Conservation (phyloP, 2,888 invertebrate genomes). For the Caenorhabditis doughertyi region DNA sequence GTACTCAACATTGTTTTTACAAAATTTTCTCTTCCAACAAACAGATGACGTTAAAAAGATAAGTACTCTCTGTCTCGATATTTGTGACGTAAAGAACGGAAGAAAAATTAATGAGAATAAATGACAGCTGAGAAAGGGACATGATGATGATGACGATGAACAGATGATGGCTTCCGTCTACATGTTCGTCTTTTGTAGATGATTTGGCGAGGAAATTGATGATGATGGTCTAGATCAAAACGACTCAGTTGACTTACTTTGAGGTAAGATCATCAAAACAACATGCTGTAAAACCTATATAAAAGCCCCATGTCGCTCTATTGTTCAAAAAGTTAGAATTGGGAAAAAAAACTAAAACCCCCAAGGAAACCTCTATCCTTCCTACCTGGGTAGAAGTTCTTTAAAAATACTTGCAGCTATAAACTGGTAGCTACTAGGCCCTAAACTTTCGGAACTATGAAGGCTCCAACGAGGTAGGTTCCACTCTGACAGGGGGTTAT, state of each 20-base stretch:
- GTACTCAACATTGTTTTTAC: conserved; percentile 8
- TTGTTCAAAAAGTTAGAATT: no score
- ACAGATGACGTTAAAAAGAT: conserved; percentile 38
- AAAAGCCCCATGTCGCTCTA: no score
- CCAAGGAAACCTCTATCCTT: no score
- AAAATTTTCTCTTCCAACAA: neutral
- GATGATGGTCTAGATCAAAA: neutral
- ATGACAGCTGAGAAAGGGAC: neutral
- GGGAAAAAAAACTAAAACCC: no score
- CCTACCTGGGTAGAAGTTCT: no score
- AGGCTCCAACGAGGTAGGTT: no score
- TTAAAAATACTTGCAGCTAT: no score
- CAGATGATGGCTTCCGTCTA: conserved; percentile 1
- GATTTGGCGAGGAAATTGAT: conserved; percentile 23
- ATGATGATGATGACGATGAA: neutral
- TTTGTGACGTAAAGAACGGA: conserved; percentile 25
- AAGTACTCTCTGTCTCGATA: conserved; percentile 21
- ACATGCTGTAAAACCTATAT: neutral
- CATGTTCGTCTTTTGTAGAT: conserved; percentile 8
- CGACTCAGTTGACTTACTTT: neutral
- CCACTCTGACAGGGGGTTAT: no score
- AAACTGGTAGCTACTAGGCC: no score
- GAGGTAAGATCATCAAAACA: conserved; percentile 19
- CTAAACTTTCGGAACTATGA: no score
- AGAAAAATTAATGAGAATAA: neutral